Evolutionary conservation across 1,140 invertebrate species (phyloP), one percentile per base, ranked within the genome.

Genomic region (Zaprionus capensis): DNA sequence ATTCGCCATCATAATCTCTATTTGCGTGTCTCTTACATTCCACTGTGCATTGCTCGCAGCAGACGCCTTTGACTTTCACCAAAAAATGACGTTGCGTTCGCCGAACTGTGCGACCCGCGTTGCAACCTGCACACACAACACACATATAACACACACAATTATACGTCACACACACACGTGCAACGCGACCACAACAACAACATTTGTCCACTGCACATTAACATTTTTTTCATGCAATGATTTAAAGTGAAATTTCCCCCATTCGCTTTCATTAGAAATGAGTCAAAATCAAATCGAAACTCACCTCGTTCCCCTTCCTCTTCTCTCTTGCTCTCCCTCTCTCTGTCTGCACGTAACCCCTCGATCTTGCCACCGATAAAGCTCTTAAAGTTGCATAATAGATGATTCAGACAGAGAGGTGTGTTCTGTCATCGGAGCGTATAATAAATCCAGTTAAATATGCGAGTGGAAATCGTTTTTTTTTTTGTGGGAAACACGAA

Each of bases 221-320:
- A 88, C 58, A 74, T 78, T 82, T 81, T 68, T 83, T 72, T 56
- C 71, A 79, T 80, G 71, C 62, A 67, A 65, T 34, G 24, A 59
- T 53, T 73, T 82, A 88, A 88, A 87, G 83, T 88, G 83, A 87
- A 87, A 87, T 78, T 87, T 86, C 53, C 55, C 71, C 78, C 83
- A 78, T 81, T 87, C 84, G 81, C 83, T 87, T 87, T 87, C 83
- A 88, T 87, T 88, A 87, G 83, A 87, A 87, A 87, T 88, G 78
- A 79, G 71, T 71, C 66, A 46, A 69, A 77, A 76, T 62, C 64
- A 73, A 78, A 71, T 58, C 61, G 58, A 68, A 59, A 56, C 46
- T 61, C 68, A 56, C 36, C 38, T 36, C 11, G 1, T 9, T 41
- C 11, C 34, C 22, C 36, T 22, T 6, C 49, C 6, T 17, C 17